These are phyloP conservation scores for Eunapius fragilis DNA, from an alignment of 37 sponge, comb jelly and placozoan genomes.

Conservation along the genomic window DNA sequence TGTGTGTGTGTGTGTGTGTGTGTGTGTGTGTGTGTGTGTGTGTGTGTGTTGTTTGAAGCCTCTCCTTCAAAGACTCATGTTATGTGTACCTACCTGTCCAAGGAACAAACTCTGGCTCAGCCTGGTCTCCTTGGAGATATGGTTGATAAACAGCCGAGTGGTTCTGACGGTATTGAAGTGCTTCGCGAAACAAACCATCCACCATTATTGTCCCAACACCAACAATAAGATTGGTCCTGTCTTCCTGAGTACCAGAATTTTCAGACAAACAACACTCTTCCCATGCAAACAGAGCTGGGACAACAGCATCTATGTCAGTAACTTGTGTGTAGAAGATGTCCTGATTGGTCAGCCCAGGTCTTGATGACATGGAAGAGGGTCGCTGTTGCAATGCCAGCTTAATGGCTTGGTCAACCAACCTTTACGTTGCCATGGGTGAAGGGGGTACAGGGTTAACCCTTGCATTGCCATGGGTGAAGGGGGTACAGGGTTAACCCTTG, in stretches of 20 bases:
- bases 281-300: conserved; percentile 24
- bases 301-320: conserved; percentile 18
- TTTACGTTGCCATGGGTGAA: too few species aligned
- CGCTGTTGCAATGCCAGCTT: conserved; percentile 14
- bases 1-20: neutral
- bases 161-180: conserved; percentile 37
- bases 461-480: too few species aligned
- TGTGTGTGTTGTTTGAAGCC: too few species aligned
- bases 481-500: too few species aligned
- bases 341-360: conserved; percentile 31
- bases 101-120: conserved; percentile 5
- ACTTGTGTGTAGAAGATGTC: conserved; percentile 60
- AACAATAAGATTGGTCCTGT: conserved; percentile 17
- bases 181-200: conserved; percentile 39
- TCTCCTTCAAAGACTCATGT: neutral
- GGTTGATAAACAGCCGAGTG: conserved; percentile 14
- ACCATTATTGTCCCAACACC: conserved; percentile 1
- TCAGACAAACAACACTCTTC: neutral
- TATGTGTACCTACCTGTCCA: conserved; percentile 23
- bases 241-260: neutral
- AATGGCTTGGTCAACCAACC: conserved; percentile 49
- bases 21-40: neutral
- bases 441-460: too few species aligned
- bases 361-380: neutral
- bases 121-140: neutral